Evolutionary conservation across 2,888 invertebrate genomes (phyloP).

Genomic region (Meteorus colon): DNA sequence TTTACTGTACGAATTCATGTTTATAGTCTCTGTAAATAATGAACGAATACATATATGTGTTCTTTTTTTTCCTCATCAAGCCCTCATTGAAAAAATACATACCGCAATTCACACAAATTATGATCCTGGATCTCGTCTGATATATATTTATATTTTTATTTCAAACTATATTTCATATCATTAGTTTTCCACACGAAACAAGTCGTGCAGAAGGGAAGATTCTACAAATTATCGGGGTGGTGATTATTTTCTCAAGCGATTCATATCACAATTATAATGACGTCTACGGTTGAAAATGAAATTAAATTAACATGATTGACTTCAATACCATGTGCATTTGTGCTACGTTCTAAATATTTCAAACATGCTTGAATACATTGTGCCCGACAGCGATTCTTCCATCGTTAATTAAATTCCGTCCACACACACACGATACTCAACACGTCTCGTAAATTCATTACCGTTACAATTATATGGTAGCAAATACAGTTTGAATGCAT

Average conservation of each 20-base stretch:
- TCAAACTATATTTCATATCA: too few relatives aligned
- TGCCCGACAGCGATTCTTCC: background rate
- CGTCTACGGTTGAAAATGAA: too few relatives aligned
- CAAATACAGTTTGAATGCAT: background rate
- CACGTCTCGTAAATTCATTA: slow-evolving; percentile 14
- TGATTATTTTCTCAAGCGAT: too few relatives aligned
- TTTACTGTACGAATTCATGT: slow-evolving; percentile 25
- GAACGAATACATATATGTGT: background rate
- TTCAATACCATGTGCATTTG: background rate
- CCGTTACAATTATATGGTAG: slow-evolving; percentile 31
- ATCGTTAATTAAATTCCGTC: slow-evolving; percentile 49
- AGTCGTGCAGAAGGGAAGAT: too few relatives aligned
- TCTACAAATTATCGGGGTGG: too few relatives aligned
- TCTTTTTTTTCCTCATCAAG: slow-evolving; percentile 11
- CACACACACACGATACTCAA: slow-evolving; percentile 35
- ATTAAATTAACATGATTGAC: too few relatives aligned
- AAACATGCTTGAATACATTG: background rate
- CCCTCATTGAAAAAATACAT: background rate
- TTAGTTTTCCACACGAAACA: too few relatives aligned
- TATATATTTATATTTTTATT: too few relatives aligned
- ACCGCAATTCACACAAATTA: background rate
- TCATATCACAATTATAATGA: too few relatives aligned
- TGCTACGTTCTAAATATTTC: background rate
- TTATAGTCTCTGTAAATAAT: slow-evolving; percentile 22
- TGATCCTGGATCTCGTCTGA: too few relatives aligned